Evolutionary conservation across 2,888 invertebrate species (phyloP).

Genomic region (Monopis laevigella): DNA sequence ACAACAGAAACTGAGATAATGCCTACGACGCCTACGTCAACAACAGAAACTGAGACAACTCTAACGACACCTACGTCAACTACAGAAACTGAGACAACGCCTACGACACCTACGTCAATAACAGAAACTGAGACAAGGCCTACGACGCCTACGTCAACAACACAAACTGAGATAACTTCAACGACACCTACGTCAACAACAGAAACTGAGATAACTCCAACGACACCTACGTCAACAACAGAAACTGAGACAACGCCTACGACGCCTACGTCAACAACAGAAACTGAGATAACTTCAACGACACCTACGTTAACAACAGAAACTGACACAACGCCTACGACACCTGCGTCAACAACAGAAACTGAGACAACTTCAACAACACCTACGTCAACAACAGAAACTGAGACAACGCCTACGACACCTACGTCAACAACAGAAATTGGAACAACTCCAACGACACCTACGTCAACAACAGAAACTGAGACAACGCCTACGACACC

Average conservation of each 20-base stretch:
- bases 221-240: not conserved
- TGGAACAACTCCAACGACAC: conserved; percentile 13
- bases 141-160: not conserved
- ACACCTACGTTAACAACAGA: conserved; percentile 10
- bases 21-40: conserved; percentile 12
- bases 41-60: conserved; percentile 7
- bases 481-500: not conserved
- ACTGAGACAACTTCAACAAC: conserved; percentile 1
- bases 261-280: not conserved
- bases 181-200: conserved; percentile 6
- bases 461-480: not conserved
- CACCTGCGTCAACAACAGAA: not conserved
- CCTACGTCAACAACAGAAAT: not conserved
- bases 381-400: not conserved
- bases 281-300: conserved; percentile 1
- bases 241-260: not conserved
- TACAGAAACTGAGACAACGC: not conserved
- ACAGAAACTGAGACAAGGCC: too few species aligned
- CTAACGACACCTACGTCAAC: conserved; percentile 12
- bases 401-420: conserved; percentile 1
- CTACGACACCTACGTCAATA: not conserved
- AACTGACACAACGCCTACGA: not conserved
- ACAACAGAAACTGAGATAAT: conserved; percentile 8
- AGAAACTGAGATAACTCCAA: not conserved
- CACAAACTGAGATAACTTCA: not conserved